Evolutionary conservation across 2,888 invertebrate species (phyloP).

Genomic region (Melanostoma mellinum): DNA sequence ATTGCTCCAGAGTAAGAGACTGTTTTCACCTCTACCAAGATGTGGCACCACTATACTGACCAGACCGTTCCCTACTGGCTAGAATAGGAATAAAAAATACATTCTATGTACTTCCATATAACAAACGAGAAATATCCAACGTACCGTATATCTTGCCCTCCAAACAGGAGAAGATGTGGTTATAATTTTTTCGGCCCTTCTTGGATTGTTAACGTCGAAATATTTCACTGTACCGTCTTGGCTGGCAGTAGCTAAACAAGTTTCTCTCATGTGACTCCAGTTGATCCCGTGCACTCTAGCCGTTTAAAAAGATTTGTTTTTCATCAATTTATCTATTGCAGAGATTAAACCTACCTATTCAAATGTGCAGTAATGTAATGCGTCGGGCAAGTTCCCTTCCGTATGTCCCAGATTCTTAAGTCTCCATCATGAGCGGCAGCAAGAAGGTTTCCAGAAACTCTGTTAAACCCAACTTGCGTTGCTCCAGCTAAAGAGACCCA

Average conservation of each 20-base stretch:
- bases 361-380: conserved; percentile 97
- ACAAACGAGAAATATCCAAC: background rate
- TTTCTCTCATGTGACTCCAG: conserved; percentile 94
- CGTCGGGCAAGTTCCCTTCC: conserved; percentile 92
- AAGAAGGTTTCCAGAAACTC: conserved; percentile 90
- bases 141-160: conserved; percentile 93
- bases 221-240: conserved; percentile 98
- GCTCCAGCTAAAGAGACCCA: conserved; percentile 87
- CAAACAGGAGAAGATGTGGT: conserved; percentile 93
- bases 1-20: conserved; percentile 90
- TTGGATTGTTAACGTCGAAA: conserved; percentile 94
- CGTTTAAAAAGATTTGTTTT: background rate
- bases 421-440: conserved; percentile 98
- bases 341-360: conserved; percentile 74
- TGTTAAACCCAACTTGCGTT: conserved; percentile 97
- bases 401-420: conserved; percentile 96
- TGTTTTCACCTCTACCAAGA: conserved; percentile 93
- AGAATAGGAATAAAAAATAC: conserved; percentile 72
- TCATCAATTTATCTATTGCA: background rate
- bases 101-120: background rate
- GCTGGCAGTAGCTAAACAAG: conserved; percentile 94
- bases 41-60: conserved; percentile 96
- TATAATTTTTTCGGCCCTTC: conserved; percentile 92
- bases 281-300: conserved; percentile 94
- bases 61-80: conserved; percentile 96